These are phyloP conservation scores for Sebastes paucispinis DNA, from an alignment of 2,797 vertebrate species.

Conservation along the genomic window DNA sequence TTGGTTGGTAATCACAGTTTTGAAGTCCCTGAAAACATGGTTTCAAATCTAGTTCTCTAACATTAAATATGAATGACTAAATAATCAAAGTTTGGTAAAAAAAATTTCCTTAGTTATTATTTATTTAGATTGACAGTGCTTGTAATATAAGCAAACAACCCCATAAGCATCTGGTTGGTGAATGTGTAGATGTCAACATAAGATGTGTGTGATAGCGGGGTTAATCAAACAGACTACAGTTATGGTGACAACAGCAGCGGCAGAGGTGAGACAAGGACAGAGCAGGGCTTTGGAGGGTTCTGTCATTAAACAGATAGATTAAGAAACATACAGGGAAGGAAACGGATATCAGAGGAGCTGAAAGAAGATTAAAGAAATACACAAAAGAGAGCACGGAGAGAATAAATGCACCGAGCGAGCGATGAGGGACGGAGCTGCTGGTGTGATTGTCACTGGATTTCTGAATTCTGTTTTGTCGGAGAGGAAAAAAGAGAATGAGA, in stretches of 20 bases:
- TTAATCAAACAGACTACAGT: neutral
- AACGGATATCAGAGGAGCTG: conserved; percentile 14
- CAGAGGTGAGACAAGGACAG: neutral
- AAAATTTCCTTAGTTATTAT: neutral
- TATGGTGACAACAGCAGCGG: neutral
- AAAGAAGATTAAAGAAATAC: conserved; percentile 19
- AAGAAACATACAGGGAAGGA: neutral
- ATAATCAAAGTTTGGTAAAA: neutral
- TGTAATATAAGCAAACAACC: neutral
- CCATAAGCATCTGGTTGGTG: neutral
- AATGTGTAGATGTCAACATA: neutral
- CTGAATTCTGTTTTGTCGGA: conserved; percentile 12
- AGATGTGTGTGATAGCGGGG: neutral
- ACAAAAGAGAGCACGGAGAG: neutral
- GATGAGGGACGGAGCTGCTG: conserved; percentile 7
- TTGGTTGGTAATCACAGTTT: neutral
- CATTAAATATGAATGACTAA: neutral
- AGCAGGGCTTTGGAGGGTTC: neutral
- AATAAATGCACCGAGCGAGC: neutral
- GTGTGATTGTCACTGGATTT: conserved; percentile 21
- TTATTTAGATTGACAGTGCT: neutral
- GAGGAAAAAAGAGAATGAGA: conserved; percentile 10
- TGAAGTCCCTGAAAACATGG: neutral
- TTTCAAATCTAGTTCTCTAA: neutral
- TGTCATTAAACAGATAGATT: neutral